Base-by-base conservation (phyloP, 2,888 invertebrate species). In the Metallyticus violacea region DNA sequence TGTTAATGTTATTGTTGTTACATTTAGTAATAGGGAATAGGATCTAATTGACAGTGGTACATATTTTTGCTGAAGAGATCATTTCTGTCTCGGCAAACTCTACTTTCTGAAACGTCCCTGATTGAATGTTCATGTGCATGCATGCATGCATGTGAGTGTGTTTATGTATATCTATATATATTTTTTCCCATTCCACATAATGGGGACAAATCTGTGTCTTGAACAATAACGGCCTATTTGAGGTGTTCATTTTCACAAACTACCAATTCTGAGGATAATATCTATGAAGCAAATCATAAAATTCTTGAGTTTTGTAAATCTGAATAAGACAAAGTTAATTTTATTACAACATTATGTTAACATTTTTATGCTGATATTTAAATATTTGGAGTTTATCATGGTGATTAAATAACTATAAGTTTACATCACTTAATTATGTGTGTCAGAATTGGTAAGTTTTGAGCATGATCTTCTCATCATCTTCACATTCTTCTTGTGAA, bases 141-240 rank as follows among this genome's bases (percentile, higher is more conserved):
- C n/a, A n/a, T 62, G 22, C 15, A 2, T 40, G 7, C 9, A 40
- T 40, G 7, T 40, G 40, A 15, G 4, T 62, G 40, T 62, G 40
- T 15, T 9, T 62, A 22, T 2, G 40, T 62, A 4, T 15, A 22
- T 62, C 15, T 62, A 4, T 15, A 22, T 62, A 29, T 22, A 26
- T 82, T 25, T 81, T 62, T 40, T 40, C 27, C 82, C 62, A 15
- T 15, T 76, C 82, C 15, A 82, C 9, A 5, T 82, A 40, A 4
- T 26, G 26, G 40, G 83, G 82, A 86, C 40, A 7, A 6, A 40
- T 86, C 84, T 87, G 87, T 87, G 87, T 87, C 87, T 87, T 87
- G 81, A 86, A 87, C 62, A 82, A 87, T 86, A 87, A 86, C 87
- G 87, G 87, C 87, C 87, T 87, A 87, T 86, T 86, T 87, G 83